phyloP scores from a whole-genome alignment of 2,797 vertebrate genomes.

The Poecile montanus region DNA sequence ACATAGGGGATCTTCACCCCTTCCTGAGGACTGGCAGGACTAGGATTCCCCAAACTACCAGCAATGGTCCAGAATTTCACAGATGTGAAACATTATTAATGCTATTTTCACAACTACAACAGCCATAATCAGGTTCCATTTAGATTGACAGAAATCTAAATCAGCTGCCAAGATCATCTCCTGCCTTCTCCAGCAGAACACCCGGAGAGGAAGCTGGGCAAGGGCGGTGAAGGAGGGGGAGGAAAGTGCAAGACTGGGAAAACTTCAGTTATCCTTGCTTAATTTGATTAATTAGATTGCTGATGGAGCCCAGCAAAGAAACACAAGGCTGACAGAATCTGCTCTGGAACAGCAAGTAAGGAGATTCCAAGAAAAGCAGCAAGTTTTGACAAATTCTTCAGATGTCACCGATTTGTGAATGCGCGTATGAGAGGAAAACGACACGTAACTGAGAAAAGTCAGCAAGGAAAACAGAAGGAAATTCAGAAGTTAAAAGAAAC shows the following conservation, averaged over 20 bases:
- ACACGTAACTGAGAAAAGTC: not conserved
- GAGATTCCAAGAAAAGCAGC: not conserved
- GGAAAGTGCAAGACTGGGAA: not conserved
- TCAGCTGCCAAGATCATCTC: not conserved
- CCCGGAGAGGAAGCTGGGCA: not conserved
- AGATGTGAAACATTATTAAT: not conserved
- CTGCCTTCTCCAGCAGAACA: not conserved
- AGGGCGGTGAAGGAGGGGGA: not conserved
- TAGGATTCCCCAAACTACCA: not conserved
- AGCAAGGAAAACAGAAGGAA: not conserved
- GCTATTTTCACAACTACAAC: not conserved
- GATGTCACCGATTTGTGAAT: not conserved
- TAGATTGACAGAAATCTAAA: not conserved
- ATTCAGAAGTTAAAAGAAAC: not conserved
- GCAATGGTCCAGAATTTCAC: not conserved
- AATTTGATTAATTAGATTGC: not conserved
- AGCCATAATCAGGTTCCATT: not conserved
- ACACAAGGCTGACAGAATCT: not conserved
- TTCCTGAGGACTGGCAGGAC: not conserved
- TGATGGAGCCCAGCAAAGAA: not conserved
- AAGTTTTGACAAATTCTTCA: not conserved
- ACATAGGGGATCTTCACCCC: not conserved
- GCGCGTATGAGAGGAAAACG: not conserved
- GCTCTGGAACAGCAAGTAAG: not conserved
- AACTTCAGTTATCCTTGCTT: not conserved